Percentiles rank a stretch among this genome's conserved stretches.
Conservation (phyloP, 1,140 invertebrate genomes). For the Ceratosolen solmsi region DNA sequence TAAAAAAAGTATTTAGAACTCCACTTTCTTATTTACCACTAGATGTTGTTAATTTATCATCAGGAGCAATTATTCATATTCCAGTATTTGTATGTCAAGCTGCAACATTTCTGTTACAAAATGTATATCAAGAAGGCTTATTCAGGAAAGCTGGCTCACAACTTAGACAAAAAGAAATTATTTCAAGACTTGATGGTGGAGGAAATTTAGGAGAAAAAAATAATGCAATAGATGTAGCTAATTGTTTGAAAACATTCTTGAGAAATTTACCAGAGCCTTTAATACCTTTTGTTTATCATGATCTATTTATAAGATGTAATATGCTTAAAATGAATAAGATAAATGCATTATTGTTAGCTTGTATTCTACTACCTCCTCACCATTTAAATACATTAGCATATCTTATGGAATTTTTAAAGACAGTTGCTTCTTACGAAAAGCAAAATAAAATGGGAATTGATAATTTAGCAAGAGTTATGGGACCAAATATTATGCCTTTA, state of each 20-base stretch:
- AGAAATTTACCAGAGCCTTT: constrained; percentile 87
- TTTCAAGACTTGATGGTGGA: constrained; percentile 80
- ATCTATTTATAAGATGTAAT: constrained; percentile 82
- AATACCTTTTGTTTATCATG: constrained; percentile 81
- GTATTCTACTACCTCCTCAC: constrained; percentile 78
- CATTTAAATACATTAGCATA: constrained; percentile 81
- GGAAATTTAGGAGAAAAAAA: constrained; percentile 77
- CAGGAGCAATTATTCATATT: constrained; percentile 77
- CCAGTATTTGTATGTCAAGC: constrained; percentile 85
- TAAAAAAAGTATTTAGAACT: constrained; percentile 78
- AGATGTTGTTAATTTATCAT: constrained; percentile 77
- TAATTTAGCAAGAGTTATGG: constrained; percentile 86
- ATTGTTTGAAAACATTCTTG: constrained; percentile 87
- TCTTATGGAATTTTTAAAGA: constrained; percentile 80
- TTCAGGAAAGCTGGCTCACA: constrained; percentile 90
- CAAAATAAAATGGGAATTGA: constrained; percentile 86
- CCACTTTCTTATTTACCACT: constrained; percentile 76
- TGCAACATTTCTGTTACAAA: constrained; percentile 78
- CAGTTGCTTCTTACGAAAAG: constrained; percentile 76
- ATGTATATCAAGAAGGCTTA: constrained; percentile 84
- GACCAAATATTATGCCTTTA: constrained; percentile 88
- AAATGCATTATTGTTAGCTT: constrained; percentile 77
- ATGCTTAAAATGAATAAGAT: constrained; percentile 69
- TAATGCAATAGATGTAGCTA: constrained; percentile 87
- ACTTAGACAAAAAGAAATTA: constrained; percentile 84